Conservation (phyloP, 1,140 invertebrate species). For the Babylonia areolata region DNA sequence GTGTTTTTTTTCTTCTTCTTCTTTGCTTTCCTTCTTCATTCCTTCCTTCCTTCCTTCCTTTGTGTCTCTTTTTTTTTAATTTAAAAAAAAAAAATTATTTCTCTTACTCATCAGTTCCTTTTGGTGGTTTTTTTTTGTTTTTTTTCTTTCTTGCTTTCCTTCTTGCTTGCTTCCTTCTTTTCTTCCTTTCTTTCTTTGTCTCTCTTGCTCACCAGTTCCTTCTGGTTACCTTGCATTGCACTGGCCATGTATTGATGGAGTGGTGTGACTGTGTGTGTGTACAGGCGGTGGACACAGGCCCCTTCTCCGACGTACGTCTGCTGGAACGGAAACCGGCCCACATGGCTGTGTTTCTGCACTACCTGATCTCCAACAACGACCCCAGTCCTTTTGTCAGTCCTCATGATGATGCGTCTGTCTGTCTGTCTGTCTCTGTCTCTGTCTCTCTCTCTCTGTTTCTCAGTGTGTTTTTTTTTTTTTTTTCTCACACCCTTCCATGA, state of each 20-base stretch:
- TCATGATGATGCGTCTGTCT: conserved; percentile 70
- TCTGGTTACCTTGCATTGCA: background rate
- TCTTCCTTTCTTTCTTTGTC: background rate
- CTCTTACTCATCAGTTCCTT: too few species aligned
- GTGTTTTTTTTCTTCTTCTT: too few species aligned
- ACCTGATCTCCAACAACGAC: conserved; percentile 89
- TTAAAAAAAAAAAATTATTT: too few species aligned
- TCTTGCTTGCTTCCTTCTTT: background rate
- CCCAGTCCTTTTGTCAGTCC: too few species aligned
- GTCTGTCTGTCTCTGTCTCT: background rate
- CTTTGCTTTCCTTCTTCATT: too few species aligned
- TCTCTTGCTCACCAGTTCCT: background rate
- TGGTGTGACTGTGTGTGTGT: conserved; percentile 51
- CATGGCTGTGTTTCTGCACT: conserved; percentile 92
- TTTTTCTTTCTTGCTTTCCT: too few species aligned
- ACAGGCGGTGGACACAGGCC: conserved; percentile 71
- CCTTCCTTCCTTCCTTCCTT: too few species aligned
- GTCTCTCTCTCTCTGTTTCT: background rate
- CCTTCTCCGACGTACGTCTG: conserved; percentile 76
- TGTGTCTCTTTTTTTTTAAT: too few species aligned
- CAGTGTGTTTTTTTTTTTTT: background rate
- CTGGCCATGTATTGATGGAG: background rate
- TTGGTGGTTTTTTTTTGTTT: too few species aligned
- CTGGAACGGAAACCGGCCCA: conserved; percentile 83
- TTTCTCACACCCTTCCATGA: too few species aligned